These are phyloP conservation scores for Laterallus jamaicensis DNA, from an alignment of 2,113 vertebrate species.

Conservation along the genomic window DNA sequence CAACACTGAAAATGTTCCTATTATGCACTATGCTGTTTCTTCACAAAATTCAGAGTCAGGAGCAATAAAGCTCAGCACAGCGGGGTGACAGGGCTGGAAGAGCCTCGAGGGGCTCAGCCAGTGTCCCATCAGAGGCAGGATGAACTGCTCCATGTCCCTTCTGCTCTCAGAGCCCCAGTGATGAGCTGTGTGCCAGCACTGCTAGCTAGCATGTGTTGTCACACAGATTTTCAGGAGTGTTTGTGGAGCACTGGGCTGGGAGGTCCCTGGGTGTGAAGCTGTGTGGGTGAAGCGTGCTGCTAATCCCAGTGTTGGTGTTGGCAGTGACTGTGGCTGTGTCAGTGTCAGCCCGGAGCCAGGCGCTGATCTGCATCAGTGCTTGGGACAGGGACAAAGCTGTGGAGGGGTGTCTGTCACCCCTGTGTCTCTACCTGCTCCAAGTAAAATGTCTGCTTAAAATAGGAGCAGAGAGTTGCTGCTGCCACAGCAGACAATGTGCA, in stretches of 20 bases:
- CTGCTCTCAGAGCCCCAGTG: neutral
- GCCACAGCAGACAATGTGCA: neutral
- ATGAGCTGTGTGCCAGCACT: neutral
- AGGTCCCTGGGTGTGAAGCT: fast-evolving
- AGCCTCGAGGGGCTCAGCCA: neutral
- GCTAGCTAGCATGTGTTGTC: neutral
- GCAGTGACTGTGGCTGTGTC: neutral
- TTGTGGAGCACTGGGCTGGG: neutral
- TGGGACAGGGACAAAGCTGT: neutral
- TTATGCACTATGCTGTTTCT: fast-evolving
- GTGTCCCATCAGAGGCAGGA: neutral
- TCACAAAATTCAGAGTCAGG: neutral
- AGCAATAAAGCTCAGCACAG: neutral
- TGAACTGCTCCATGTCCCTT: neutral
- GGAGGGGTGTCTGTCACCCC: neutral
- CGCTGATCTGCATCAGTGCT: neutral
- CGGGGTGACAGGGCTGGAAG: neutral
- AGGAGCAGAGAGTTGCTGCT: neutral
- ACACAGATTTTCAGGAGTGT: fast-evolving
- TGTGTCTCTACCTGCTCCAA: neutral
- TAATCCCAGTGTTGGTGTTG: neutral
- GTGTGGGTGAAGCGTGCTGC: neutral
- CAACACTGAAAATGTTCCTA: neutral
- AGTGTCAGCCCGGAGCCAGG: neutral
- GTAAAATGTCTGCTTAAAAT: neutral